These are phyloP conservation scores for Stenolophus ochropezus DNA, from an alignment of 2,888 invertebrate species.

Conservation along the genomic window DNA sequence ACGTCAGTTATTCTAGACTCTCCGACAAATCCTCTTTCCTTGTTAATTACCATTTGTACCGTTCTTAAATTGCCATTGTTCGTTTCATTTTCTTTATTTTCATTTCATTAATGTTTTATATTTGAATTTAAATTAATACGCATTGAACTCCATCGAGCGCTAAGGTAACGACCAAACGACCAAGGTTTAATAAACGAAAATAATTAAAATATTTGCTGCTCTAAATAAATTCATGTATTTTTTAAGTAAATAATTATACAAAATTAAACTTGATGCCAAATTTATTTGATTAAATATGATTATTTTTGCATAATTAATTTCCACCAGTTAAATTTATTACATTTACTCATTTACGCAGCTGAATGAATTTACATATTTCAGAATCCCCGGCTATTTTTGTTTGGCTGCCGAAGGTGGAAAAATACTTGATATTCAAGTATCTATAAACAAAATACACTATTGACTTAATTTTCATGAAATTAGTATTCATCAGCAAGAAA, in stretches of 20 bases:
- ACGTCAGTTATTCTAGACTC: not conserved
- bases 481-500: slow-evolving; percentile 12
- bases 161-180: too few species aligned
- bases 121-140: not conserved
- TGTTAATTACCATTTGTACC: not conserved
- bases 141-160: not conserved
- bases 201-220: slow-evolving; percentile 15
- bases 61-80: not conserved
- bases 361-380: slow-evolving; percentile 39
- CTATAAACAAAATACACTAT: slow-evolving; percentile 1
- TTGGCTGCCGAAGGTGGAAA: not conserved
- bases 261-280: slow-evolving; percentile 25
- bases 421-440: not conserved
- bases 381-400: slow-evolving; percentile 1
- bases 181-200: too few species aligned
- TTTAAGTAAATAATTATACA: slow-evolving; percentile 18
- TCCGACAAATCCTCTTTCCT: not conserved
- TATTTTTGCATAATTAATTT: slow-evolving; percentile 28
- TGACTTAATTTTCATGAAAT: slow-evolving; percentile 12
- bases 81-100: not conserved
- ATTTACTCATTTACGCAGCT: slow-evolving; percentile 21
- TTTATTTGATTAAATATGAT: slow-evolving; percentile 19
- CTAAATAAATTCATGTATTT: not conserved
- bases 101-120: not conserved
- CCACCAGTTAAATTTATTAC: slow-evolving; percentile 21